These are phyloP conservation scores for Microctonus hyperodae DNA, from an alignment of 2,888 invertebrate genomes.

Conservation along the genomic window DNA sequence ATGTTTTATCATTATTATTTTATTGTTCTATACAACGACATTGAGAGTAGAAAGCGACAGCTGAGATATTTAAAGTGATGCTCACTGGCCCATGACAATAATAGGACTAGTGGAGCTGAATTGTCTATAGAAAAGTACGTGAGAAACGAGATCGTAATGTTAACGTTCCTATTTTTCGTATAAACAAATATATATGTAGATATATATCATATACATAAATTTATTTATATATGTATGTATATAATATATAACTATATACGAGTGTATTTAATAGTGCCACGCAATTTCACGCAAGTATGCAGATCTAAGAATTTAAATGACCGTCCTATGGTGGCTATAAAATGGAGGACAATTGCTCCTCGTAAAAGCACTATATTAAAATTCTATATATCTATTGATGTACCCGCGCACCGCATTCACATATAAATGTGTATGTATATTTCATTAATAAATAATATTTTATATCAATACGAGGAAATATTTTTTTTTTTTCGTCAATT, in stretches of 20 bases:
- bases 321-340: slow-evolving; percentile 58
- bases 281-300: slow-evolving; percentile 61
- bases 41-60: slow-evolving; percentile 45
- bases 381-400: slow-evolving; percentile 57
- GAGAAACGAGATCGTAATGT: not conserved
- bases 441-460: too few species aligned
- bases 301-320: slow-evolving; percentile 64
- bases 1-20: slow-evolving; percentile 53
- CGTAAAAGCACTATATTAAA: slow-evolving; percentile 63
- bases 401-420: not conserved
- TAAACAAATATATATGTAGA: too few species aligned
- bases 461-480: too few species aligned
- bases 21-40: slow-evolving; percentile 57
- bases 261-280: slow-evolving; percentile 38
- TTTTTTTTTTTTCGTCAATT: too few species aligned
- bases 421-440: too few species aligned
- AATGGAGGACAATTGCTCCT: slow-evolving; percentile 63
- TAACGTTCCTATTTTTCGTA: too few species aligned
- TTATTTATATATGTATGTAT: slow-evolving; percentile 7
- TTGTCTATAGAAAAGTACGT: slow-evolving; percentile 24
- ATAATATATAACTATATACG: not conserved
- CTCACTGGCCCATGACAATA: slow-evolving; percentile 8
- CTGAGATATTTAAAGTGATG: slow-evolving; percentile 53
- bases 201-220: not conserved
- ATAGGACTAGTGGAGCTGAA: not conserved